Percentiles rank a stretch among this genome's conserved stretches.
phyloP scores from a whole-genome alignment of 2,888 invertebrate species.

The Pegoplata infirma region DNA sequence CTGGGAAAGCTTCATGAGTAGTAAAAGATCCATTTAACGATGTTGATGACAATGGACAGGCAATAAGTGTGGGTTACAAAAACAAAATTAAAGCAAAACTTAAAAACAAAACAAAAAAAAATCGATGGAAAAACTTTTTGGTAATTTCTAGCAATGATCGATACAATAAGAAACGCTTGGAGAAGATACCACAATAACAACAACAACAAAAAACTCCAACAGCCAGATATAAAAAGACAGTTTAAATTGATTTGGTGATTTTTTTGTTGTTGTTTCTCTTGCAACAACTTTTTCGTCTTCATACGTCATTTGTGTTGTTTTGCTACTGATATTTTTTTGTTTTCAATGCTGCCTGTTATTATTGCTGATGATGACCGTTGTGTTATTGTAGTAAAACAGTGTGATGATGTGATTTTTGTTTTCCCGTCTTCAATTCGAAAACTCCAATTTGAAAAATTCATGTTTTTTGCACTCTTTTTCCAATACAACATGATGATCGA shows the following conservation, averaged over 20 bases:
- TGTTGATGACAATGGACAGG: slow-evolving; percentile 31
- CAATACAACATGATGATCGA: slow-evolving; percentile 59
- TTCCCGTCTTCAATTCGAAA: slow-evolving; percentile 29
- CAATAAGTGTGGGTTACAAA: slow-evolving; percentile 61
- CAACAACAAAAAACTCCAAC: slow-evolving; percentile 14
- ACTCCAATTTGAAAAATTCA: slow-evolving; percentile 62
- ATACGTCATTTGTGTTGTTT: slow-evolving; percentile 33
- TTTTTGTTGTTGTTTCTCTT: slow-evolving; percentile 16
- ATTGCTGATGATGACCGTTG: slow-evolving; percentile 18
- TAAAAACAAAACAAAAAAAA: too few species aligned
- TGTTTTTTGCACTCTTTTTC: slow-evolving; percentile 62
- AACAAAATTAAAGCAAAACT: slow-evolving; percentile 13
- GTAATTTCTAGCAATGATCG: slow-evolving; percentile 60
- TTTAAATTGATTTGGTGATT: slow-evolving; percentile 59
- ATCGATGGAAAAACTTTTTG: slow-evolving; percentile 59
- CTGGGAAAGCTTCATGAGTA: neutral
- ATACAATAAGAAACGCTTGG: slow-evolving; percentile 60
- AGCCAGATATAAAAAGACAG: slow-evolving; percentile 44
- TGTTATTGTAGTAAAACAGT: slow-evolving; percentile 57
- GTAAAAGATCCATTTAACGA: slow-evolving; percentile 5
- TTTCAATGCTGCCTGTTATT: too few species aligned
- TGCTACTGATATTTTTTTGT: slow-evolving; percentile 30
- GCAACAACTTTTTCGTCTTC: slow-evolving; percentile 16
- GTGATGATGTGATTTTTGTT: slow-evolving; percentile 62
- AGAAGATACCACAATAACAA: too few species aligned